Evolutionary conservation across 2,888 invertebrate genomes (phyloP).

Genomic region (Branchellion lobata): DNA sequence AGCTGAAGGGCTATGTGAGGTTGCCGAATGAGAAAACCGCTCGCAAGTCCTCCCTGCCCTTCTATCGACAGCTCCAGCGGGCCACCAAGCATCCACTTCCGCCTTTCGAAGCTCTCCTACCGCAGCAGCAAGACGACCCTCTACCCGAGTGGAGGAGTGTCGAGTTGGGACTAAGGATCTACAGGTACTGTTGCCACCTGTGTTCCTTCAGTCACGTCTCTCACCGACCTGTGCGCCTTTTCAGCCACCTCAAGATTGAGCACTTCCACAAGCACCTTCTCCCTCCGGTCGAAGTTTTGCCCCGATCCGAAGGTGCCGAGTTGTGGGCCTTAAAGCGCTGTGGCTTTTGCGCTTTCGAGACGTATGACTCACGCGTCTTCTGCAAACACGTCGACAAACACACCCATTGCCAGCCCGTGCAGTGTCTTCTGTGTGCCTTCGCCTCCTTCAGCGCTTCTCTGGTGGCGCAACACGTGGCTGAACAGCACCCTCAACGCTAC

Average conservation of each 20-base stretch:
- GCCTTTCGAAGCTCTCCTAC: not conserved
- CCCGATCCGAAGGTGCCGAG: slow-evolving; percentile 23
- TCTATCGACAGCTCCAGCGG: not conserved
- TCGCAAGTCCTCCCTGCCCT: slow-evolving; percentile 35
- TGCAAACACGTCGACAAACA: slow-evolving; percentile 35
- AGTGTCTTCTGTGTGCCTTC: slow-evolving; percentile 30
- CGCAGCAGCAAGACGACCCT: not conserved
- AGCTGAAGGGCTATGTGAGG: not conserved
- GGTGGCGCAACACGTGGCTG: slow-evolving; percentile 9
- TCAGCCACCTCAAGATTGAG: slow-evolving; percentile 30
- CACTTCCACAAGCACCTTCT: slow-evolving; percentile 28
- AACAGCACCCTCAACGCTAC: not conserved
- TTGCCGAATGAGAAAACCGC: slow-evolving; percentile 19
- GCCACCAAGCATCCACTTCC: not conserved
- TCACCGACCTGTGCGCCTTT: not conserved
- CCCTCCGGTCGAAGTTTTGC: slow-evolving; percentile 33
- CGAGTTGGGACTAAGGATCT: not conserved
- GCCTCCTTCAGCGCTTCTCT: slow-evolving; percentile 35
- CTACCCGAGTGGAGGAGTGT: not conserved
- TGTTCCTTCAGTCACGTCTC: slow-evolving; percentile 19
- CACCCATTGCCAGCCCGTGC: slow-evolving; percentile 14
- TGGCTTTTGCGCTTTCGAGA: slow-evolving; percentile 46
- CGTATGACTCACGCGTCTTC: slow-evolving; percentile 41
- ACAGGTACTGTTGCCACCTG: slow-evolving; percentile 38
- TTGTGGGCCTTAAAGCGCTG: slow-evolving; percentile 41